phyloP scores from a whole-genome alignment of 2,113 vertebrate genomes.

The Anolis sagrei region DNA sequence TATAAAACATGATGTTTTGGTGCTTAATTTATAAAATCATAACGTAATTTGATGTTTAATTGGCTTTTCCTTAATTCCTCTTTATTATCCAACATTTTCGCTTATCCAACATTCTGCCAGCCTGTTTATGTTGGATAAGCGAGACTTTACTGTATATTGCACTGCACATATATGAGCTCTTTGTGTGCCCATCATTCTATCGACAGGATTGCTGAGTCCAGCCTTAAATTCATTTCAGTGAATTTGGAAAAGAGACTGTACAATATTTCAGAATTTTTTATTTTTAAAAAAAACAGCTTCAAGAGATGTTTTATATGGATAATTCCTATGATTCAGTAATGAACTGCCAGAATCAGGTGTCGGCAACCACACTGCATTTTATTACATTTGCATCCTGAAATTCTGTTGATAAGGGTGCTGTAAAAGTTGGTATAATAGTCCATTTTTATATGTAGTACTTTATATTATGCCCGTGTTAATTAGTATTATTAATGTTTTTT shows the following conservation, averaged over 20 bases:
- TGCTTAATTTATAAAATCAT: too few species aligned
- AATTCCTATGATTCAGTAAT: slow-evolving; percentile 17
- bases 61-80: too few species aligned
- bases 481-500: slow-evolving; percentile 14
- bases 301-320: not conserved
- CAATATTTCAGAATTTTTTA: not conserved
- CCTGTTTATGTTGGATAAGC: too few species aligned
- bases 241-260: not conserved
- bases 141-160: too few species aligned
- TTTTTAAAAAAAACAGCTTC: not conserved
- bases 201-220: not conserved
- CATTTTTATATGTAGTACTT: slow-evolving; percentile 29
- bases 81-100: too few species aligned
- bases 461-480: slow-evolving; percentile 24
- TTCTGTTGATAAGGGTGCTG: slow-evolving; percentile 16
- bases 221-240: not conserved
- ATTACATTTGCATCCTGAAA: slow-evolving; percentile 29
- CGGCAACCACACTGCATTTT: slow-evolving; percentile 7
- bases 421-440: slow-evolving; percentile 11
- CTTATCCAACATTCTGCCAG: too few species aligned
- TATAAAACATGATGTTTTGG: too few species aligned
- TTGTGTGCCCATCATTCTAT: not conserved
- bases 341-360: not conserved
- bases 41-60: too few species aligned
- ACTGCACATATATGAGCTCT: too few species aligned